phyloP scores from a whole-genome alignment of 2,797 vertebrate genomes.

The Chrosomus eos region DNA sequence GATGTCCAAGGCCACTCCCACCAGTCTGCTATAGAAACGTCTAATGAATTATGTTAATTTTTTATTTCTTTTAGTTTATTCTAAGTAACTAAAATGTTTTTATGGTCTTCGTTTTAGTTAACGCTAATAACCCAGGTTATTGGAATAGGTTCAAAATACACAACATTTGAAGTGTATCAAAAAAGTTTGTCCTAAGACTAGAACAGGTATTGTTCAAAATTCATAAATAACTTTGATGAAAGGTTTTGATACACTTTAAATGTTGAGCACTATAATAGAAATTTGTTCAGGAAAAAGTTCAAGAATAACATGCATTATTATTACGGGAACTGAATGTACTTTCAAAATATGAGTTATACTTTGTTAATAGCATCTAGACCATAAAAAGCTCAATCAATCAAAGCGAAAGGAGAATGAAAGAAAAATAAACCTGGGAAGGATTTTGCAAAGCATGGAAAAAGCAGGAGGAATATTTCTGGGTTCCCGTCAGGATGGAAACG shows the following conservation, averaged over 20 bases:
- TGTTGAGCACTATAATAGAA: background rate
- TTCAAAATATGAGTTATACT: conserved; percentile 4
- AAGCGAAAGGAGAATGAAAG: background rate
- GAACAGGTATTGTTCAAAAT: too few species aligned
- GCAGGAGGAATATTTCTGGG: background rate
- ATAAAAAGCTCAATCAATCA: conserved; percentile 27
- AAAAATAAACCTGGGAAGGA: conserved; percentile 1
- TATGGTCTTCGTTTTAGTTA: background rate
- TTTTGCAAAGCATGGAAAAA: background rate
- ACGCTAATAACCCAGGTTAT: background rate
- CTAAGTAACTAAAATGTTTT: background rate
- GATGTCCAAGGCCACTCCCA: background rate
- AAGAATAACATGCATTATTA: conserved; percentile 3
- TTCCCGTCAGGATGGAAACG: background rate
- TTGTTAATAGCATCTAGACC: background rate
- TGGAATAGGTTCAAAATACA: background rate
- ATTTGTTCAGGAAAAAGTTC: background rate
- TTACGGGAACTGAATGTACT: conserved; percentile 11
- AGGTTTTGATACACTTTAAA: too few species aligned
- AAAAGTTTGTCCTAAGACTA: too few species aligned
- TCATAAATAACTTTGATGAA: too few species aligned
- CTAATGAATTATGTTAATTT: background rate
- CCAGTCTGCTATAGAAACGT: background rate
- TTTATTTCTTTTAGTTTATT: background rate
- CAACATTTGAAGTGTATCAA: too few species aligned